Conservation (phyloP, 2,113 vertebrate genomes). For the Xenotilapia longispinis region DNA sequence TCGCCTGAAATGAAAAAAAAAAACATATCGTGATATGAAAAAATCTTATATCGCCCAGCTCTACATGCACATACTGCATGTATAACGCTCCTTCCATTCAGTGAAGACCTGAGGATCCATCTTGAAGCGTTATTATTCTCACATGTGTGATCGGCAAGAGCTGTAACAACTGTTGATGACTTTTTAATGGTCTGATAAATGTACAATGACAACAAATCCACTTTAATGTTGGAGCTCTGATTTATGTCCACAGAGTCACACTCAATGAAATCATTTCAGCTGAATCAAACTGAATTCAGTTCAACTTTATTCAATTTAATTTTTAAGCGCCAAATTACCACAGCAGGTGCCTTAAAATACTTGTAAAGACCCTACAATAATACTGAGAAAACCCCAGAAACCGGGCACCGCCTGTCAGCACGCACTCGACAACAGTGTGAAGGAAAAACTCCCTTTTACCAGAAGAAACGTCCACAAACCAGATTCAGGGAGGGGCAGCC, state of each 20-base stretch:
- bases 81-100: background rate
- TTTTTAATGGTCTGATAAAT: background rate
- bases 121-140: background rate
- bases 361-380: background rate
- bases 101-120: background rate
- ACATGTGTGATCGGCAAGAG: background rate
- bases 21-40: too few relatives aligned
- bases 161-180: background rate
- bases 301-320: background rate
- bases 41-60: too few relatives aligned
- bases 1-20: too few relatives aligned
- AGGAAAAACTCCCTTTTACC: background rate
- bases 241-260: background rate
- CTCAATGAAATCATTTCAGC: background rate
- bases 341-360: background rate
- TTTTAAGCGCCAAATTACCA: background rate
- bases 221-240: background rate
- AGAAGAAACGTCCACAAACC: fast-evolving
- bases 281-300: background rate
- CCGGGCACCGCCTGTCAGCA: background rate
- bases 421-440: background rate
- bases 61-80: background rate
- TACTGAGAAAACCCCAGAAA: background rate
- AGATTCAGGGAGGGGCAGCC: background rate
- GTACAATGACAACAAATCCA: background rate